phyloP scores from a whole-genome alignment of 2,113 vertebrate species.

The Carettochelys insculpta region DNA sequence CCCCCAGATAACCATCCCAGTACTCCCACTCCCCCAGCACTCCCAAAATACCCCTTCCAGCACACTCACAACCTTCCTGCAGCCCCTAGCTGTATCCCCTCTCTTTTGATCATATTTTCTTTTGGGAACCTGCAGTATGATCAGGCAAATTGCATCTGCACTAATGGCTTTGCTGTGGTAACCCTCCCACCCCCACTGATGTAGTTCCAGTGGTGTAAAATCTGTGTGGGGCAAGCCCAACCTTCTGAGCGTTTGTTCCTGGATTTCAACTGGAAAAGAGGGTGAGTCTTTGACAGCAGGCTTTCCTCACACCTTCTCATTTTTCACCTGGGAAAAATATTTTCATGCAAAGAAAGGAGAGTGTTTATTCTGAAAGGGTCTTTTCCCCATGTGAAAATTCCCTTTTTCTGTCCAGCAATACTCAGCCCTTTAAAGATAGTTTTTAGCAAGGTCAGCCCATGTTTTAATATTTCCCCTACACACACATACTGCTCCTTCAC shows the following conservation, averaged over 20 bases:
- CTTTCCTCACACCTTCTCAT: background rate
- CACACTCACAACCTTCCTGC: too few relatives aligned
- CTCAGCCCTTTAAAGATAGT: background rate
- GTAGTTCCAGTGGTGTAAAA: background rate
- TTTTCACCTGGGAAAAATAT: background rate
- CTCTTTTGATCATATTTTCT: too few relatives aligned
- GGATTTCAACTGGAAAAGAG: background rate
- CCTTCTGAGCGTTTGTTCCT: background rate
- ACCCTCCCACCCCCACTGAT: background rate
- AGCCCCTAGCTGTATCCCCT: too few relatives aligned
- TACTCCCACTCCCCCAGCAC: too few relatives aligned
- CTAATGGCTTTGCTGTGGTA: background rate
- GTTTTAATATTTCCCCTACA: background rate
- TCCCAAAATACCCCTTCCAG: too few relatives aligned
- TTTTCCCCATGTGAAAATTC: background rate
- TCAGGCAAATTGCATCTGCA: background rate
- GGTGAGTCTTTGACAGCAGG: background rate
- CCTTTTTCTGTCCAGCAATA: background rate
- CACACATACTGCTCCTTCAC: background rate
- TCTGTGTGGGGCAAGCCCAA: background rate
- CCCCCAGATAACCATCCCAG: too few relatives aligned
- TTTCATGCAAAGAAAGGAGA: background rate
- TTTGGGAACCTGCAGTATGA: background rate
- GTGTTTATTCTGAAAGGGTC: background rate
- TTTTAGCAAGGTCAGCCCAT: background rate